Conservation (phyloP, 2,797 vertebrate genomes). For the Merluccius polli region DNA sequence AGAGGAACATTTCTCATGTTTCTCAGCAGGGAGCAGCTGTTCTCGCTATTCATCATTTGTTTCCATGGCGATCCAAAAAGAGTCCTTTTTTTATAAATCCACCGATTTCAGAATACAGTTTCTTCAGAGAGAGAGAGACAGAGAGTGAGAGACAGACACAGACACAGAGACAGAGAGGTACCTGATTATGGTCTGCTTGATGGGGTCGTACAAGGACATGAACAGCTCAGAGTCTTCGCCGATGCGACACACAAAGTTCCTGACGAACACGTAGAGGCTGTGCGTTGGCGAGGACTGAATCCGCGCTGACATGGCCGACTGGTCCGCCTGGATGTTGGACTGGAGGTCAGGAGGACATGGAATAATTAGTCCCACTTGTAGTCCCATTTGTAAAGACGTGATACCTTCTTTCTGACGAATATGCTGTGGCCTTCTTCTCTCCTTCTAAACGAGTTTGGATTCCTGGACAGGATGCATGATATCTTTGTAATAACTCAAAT, state of each 20-base stretch:
- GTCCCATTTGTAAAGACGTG: background rate
- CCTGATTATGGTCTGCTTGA: conserved; percentile 89
- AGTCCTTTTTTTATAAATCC: background rate
- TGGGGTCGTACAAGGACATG: conserved; percentile 94
- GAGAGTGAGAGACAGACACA: background rate
- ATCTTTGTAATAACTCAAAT: no score
- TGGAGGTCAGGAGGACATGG: conserved; percentile 42
- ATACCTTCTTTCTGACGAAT: background rate
- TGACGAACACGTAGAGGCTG: conserved; percentile 95
- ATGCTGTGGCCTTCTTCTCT: background rate
- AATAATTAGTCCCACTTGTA: background rate
- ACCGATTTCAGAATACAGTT: no score
- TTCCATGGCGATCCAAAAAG: background rate
- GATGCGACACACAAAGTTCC: conserved; percentile 97
- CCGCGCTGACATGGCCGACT: conserved; percentile 83
- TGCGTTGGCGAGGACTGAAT: conserved; percentile 92
- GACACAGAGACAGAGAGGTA: conserved; percentile 24
- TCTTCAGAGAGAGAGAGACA: background rate
- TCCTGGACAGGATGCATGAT: no score
- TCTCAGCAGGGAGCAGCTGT: background rate
- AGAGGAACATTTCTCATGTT: background rate
- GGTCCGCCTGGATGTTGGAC: conserved; percentile 86
- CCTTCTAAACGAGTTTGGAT: no score
- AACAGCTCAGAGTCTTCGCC: conserved; percentile 97
- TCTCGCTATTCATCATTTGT: background rate